Evolutionary conservation across 2,888 invertebrate genomes (phyloP), one percentile per base, ranked within the genome.

Genomic region (Pyrocoelia pectoralis): DNA sequence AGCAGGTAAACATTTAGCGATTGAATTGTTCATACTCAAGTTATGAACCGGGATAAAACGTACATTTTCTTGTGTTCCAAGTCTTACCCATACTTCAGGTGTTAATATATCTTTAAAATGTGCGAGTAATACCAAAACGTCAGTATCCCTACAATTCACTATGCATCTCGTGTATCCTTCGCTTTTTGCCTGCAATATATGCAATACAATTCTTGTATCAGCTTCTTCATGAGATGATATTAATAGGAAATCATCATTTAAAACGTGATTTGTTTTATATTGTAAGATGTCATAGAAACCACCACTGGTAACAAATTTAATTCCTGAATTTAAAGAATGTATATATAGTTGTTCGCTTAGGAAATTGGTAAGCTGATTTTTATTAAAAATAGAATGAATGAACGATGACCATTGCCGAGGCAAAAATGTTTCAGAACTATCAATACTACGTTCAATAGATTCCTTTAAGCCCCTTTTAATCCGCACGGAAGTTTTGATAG

Each of bases 191-290:
- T 15, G 38, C n/a, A 52, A 38, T 9, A 52, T n/a, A 38, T 52
- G 52, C 38, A 52, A 33, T 4, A 52, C 13, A 14, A 52, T 29
- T 14, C 52, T n/a, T 41, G 41, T 67, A 38, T 67, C 68, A 1
- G 65, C 65, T 52, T 68, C 65, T 61, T 68, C 68, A 14, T 68
- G 68, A 3, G 38, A 48, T 13, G 68, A 41, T 0, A 14, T 17
- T 18, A 65, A 33, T 46, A 67, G 50, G n/a, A n/a, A n/a, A 41
- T 62, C 43, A 33, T 12, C 19, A 14, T 46, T 9, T 13, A 65
- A n/a, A 5, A 1, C 1, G 41, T 24, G 63, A 38, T 68, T 68
- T 13, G 55, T 15, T 50, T 55, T 51, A 49, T 66, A 66, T 2
- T 64, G n/a, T 15, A 40, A 10, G 3, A 66, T 29, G 17, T n/a